Base-by-base conservation (phyloP, 2,113 vertebrate genomes). In the Corythaixoides concolor region DNA sequence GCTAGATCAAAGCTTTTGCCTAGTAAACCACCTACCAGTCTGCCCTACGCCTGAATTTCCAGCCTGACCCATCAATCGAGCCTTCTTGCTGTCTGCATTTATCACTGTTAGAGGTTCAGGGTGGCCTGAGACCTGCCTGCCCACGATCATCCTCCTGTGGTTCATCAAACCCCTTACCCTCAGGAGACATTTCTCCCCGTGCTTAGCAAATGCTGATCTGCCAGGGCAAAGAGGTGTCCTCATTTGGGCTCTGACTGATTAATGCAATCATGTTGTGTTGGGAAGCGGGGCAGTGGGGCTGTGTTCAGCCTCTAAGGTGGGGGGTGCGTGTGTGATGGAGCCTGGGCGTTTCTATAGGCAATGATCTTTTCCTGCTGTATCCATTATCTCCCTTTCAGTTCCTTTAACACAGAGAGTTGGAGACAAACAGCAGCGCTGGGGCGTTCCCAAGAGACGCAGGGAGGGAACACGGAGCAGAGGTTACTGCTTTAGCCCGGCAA, bases 131-230 rank as follows among this genome's bases (percentile, higher is more conserved):
- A 64, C 19, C 56, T 50, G 23, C 43, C 50, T 77, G 72, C 32
- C 49, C 24, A 3, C 0, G 0, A 33, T 11, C 30, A 23, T 53
- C 33, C 23, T 69, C 39, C 39, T 0, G 2, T 1, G 1, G 37
- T 20, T 39, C 63, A 27, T 15, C 64, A 28, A 41, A 22, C 12
- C 50, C 39, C 41, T 9, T 13, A 14, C 24, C 23, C 53, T 30
- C 32, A 27, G 68, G 47, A 80, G 41, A 33, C 5, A 3, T 3
- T 50, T 41, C 47, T 82, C 33, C 45, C 45, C 1, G 4, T 14
- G 27, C 41, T 47, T 70, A 39, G 45, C 16, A 6, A 30, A 27
- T 3, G 60, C 24, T 63, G 58, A 9, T 19, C 12, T 37, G 75
- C 18, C 49, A 50, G 60, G 43, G 32, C n/a, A 52, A 23, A 24